Conservation (phyloP, 2,888 invertebrate species). For the Mactromeris polynyma region DNA sequence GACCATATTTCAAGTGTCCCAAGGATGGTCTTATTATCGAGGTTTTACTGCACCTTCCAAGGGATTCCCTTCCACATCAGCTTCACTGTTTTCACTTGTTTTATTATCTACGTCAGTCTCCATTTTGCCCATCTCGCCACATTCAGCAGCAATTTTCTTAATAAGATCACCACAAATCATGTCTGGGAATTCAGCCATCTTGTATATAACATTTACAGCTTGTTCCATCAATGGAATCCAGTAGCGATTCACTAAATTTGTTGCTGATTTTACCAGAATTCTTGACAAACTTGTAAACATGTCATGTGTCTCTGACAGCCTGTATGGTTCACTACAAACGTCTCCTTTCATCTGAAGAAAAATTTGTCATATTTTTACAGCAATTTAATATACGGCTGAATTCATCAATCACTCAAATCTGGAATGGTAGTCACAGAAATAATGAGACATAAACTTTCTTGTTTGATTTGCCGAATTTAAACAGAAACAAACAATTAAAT, state of each 20-base stretch:
- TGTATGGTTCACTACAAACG: constrained; percentile 83
- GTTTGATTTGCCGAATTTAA: too few species aligned
- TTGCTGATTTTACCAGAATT: constrained; percentile 88
- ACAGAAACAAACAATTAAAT: too few species aligned
- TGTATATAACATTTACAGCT: constrained; percentile 90
- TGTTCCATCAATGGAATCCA: constrained; percentile 90
- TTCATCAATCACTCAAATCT: too few species aligned
- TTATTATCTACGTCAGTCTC: background rate
- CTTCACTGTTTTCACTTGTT: background rate
- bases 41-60: constrained; percentile 32
- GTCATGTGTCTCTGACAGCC: constrained; percentile 88
- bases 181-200: constrained; percentile 90
- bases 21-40: too few species aligned
- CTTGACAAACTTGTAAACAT: constrained; percentile 89
- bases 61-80: constrained; percentile 11
- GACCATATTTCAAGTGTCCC: too few species aligned
- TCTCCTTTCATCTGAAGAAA: constrained; percentile 80
- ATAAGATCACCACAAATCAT: constrained; percentile 85
- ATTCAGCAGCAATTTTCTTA: constrained; percentile 61
- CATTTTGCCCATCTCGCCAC: constrained; percentile 16
- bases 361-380: background rate
- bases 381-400: too few species aligned
- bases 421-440: too few species aligned
- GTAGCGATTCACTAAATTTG: constrained; percentile 86
- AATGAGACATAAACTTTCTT: too few species aligned